Base-by-base conservation (phyloP, 2,113 vertebrate species). In the Nyctereutes procyonoides region DNA sequence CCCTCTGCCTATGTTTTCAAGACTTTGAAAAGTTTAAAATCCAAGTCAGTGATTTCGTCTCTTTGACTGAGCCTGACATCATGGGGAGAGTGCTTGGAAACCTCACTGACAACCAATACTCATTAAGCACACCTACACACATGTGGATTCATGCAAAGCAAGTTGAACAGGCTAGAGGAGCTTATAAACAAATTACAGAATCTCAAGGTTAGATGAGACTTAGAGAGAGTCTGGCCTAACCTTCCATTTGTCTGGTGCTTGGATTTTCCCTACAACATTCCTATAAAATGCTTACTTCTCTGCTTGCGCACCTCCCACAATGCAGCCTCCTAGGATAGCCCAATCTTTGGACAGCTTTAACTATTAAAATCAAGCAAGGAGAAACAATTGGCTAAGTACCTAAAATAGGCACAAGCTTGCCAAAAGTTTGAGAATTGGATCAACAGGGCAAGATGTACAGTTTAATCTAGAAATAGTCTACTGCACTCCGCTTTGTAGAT, bases 151-250 rank as follows among this genome's bases (percentile, higher is more conserved):
- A 98, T 92, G 98, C 95, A 63, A 77, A 97, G 96, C 98, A 90
- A 86, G 98, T 95, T 93, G 30, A 97, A 95, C 98, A 96, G 97
- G 97, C 90, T 77, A 43, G 94, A 88, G 93, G 92, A 97, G 94
- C 94, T 94, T 74, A 96, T 92, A 97, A 97, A 98, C 98, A 98
- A 98, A 97, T 98, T 98, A 97, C 97, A 97, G 97, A 98, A 98
- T 92, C 96, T 53, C 65, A 82, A 62, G 5, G 65, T 53, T 77
- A 88, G 76, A 79, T 81, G 97, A 96, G 94, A 96, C 92, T 96
- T 84, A 93, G 88, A 89, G 55, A 96, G 88, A 98, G 96, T 96
- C 96, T 98, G 77, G 95, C 93, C 67, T 96, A 98, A 97, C 97
- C 96, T 97, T 94, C 97, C 81, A 98, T 98, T 98, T 98, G 98